Evolutionary conservation across 1,140 invertebrate species (phyloP).

Genomic region (Neodiprion fabricii): DNA sequence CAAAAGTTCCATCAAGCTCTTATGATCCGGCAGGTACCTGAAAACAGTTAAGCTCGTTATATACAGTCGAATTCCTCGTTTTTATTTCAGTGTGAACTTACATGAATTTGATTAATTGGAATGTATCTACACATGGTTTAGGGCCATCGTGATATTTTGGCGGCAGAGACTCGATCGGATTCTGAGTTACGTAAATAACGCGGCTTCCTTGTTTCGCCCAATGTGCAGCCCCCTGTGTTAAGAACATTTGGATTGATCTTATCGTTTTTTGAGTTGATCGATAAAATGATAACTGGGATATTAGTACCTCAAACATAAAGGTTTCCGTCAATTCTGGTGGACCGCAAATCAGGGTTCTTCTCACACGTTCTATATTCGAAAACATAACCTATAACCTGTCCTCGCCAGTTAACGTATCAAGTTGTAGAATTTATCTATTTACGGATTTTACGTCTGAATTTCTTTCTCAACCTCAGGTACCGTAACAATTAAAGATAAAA

Average conservation of each 20-base stretch:
- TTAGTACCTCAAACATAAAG: constrained; percentile 49
- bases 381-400: constrained; percentile 21
- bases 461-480: too few species aligned
- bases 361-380: constrained; percentile 16
- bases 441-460: too few species aligned
- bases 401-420: too few species aligned
- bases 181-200: constrained; percentile 48
- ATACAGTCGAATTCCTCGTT: not conserved
- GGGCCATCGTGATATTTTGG: constrained; percentile 47
- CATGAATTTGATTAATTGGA: constrained; percentile 55
- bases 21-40: constrained; percentile 50
- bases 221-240: constrained; percentile 47
- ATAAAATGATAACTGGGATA: not conserved
- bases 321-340: constrained; percentile 38
- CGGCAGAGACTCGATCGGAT: constrained; percentile 44
- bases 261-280: constrained; percentile 9
- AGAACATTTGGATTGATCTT: constrained; percentile 22
- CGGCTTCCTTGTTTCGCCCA: constrained; percentile 50
- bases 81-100: constrained; percentile 29
- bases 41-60: constrained; percentile 9
- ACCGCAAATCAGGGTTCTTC: constrained; percentile 42
- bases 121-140: constrained; percentile 37
- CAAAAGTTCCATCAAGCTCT: constrained; percentile 40
- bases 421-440: too few species aligned
- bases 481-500: too few species aligned